Base-by-base conservation (phyloP, 2,888 invertebrate genomes). In the Hypercompe scribonia region DNA sequence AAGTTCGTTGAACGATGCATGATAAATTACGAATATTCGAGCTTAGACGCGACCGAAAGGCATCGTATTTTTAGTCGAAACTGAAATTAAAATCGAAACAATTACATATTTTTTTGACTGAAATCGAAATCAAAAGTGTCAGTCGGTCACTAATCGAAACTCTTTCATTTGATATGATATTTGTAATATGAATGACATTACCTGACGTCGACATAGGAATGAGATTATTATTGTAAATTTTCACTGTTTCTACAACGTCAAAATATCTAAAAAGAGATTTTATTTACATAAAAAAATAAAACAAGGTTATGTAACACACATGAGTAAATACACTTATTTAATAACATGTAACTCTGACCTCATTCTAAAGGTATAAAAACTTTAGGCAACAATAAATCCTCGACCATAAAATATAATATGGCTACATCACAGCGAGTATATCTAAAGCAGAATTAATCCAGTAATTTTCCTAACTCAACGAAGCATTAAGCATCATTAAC, bases 401-500 rank as follows among this genome's bases (percentile, higher is more conserved):
- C 28, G 65, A 33, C 28, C 36, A 65, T 36, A 24, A 65, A 65
- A 65, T 42, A 8, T 28, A 28, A 36, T 68, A 68, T 71, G 73
- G 78, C 71, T 79, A 82, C 80, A 74, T 74, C 78, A 76, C 77
- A 76, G 74, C 76, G 70, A 65, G 74, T 68, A 73, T 61, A 73
- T 72, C 68, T 78, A 76, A 68, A 73, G 66, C 70, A 73, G 61
- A 72, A 76, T 78, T 84, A 84, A 83, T 83, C 79, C 84, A 81
- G 80, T 81, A 83, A 83, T 83, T 83, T 83, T 81, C 83, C 84
- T 81, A 74, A 78, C 70, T 75, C 83, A 84, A 33, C 83, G 81
- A 79, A 80, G 84, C 84, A 84, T 84, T 84, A 83, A 84, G 80
- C 78, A 80, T 84, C 83, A 84, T 84, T 82, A 84, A 78, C 74